Percentiles rank a stretch among this genome's conserved stretches.
Evolutionary conservation across 2,113 vertebrate genomes (phyloP).

Genomic region (Thunnus maccoyii): DNA sequence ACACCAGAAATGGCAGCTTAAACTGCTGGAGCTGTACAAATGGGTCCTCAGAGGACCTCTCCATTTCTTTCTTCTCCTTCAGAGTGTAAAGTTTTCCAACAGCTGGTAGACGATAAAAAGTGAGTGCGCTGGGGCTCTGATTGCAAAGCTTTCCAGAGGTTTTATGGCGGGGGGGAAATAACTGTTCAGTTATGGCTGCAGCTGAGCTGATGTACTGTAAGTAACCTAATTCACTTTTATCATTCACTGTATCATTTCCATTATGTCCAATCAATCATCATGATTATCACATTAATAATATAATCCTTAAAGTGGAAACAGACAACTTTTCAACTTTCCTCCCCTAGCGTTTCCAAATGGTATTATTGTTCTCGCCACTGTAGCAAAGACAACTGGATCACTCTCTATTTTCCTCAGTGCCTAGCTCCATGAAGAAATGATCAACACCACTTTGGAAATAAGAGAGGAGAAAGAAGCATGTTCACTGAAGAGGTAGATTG

Average conservation of each 20-base stretch:
- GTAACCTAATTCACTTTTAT: conserved; percentile 52
- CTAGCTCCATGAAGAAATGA: no score
- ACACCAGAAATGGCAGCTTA: conserved; percentile 53
- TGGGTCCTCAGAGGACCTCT: conserved; percentile 74
- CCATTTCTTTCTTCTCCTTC: conserved; percentile 66
- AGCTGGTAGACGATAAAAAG: conserved; percentile 79
- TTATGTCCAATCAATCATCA: neutral
- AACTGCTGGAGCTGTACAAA: conserved; percentile 76
- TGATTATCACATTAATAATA: neutral
- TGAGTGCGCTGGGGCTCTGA: conserved; percentile 58
- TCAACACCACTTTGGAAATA: no score
- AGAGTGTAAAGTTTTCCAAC: conserved; percentile 76
- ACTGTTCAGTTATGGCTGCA: conserved; percentile 39
- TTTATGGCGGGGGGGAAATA: conserved; percentile 48
- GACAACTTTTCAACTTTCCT: no score
- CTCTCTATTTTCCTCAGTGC: no score
- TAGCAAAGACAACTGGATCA: no score
- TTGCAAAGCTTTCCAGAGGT: conserved; percentile 65
- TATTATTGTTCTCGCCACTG: no score
- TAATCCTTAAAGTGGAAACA: no score
- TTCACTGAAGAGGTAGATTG: no score
- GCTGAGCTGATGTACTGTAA: conserved; percentile 28
- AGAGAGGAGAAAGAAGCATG: no score
- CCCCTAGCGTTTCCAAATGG: no score
- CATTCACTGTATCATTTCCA: conserved; percentile 28